Evolutionary conservation across 2,113 vertebrate genomes (phyloP).

Genomic region (Protobothrops mucrosquamatus): DNA sequence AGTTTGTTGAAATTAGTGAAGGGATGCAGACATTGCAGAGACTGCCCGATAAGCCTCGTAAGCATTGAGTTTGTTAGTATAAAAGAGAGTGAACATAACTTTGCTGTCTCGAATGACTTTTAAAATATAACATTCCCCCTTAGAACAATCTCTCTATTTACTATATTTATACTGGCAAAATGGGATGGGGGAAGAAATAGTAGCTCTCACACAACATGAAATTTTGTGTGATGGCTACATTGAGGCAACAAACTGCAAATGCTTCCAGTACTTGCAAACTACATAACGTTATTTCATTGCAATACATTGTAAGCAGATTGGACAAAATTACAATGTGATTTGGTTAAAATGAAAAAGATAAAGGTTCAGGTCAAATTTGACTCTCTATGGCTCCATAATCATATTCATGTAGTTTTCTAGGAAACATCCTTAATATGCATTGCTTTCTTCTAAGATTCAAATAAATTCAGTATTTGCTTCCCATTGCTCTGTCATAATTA

Average conservation of each 20-base stretch:
- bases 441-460: background rate
- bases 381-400: background rate
- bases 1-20: conserved; percentile 79
- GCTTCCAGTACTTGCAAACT: conserved; percentile 8
- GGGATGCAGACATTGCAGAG: conserved; percentile 65
- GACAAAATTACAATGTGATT: background rate
- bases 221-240: conserved; percentile 27
- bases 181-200: conserved; percentile 24
- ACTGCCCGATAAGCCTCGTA: conserved; percentile 70
- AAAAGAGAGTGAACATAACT: conserved; percentile 61
- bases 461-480: too few species aligned
- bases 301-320: background rate
- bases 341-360: background rate
- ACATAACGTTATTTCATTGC: background rate
- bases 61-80: conserved; percentile 68
- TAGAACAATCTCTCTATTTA: conserved; percentile 39
- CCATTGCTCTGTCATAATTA: too few species aligned
- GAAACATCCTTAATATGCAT: background rate
- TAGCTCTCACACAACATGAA: background rate
- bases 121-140: conserved; percentile 54
- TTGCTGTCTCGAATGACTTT: conserved; percentile 59
- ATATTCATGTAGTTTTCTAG: background rate
- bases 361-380: background rate
- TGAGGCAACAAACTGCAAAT: conserved; percentile 17
- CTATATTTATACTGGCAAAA: conserved; percentile 42